Percentiles rank a stretch among this genome's conserved stretches.
Conservation (phyloP, 2,888 invertebrate genomes). For the Ypsolopha scabrella region DNA sequence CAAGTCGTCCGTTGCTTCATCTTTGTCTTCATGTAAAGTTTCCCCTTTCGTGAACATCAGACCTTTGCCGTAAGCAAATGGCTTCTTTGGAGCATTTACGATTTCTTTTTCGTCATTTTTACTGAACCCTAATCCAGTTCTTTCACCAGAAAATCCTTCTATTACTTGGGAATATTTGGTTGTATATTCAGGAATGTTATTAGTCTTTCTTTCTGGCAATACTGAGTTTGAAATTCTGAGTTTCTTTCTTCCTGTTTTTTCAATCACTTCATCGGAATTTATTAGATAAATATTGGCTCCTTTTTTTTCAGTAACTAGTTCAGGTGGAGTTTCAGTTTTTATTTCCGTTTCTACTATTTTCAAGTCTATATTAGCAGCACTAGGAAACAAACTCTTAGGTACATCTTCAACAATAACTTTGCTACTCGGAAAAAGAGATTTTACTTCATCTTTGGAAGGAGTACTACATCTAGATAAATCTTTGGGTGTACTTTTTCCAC, state of each 20-base stretch:
- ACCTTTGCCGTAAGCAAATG: conserved; percentile 41
- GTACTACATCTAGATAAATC: conserved; percentile 7
- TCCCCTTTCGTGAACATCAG: conserved; percentile 67
- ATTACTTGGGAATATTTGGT: conserved; percentile 58
- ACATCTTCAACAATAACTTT: conserved; percentile 24
- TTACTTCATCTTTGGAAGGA: conserved; percentile 11
- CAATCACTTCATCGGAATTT: conserved; percentile 28
- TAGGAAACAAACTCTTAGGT: conserved; percentile 20
- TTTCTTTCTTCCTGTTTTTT: conserved; percentile 39
- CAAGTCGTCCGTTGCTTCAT: conserved; percentile 42
- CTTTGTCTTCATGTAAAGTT: conserved; percentile 50
- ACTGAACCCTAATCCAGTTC: conserved; percentile 60
- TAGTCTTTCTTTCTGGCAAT: conserved; percentile 38
- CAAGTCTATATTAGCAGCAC: conserved; percentile 23
- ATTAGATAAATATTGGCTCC: conserved; percentile 44
- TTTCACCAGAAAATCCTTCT: conserved; percentile 53
- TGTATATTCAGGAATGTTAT: conserved; percentile 43
- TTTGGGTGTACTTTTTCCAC: conserved; percentile 29
- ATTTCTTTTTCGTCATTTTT: conserved; percentile 28
- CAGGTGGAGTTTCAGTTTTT: conserved; percentile 12
- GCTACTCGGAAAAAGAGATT: conserved; percentile 27
- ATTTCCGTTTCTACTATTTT: conserved; percentile 19
- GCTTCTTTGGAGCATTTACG: conserved; percentile 30
- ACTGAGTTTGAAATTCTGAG: conserved; percentile 57
- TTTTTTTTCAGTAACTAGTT: conserved; percentile 31